phyloP scores from a whole-genome alignment of 2,888 invertebrate genomes.

The Limnephilus auricula region DNA sequence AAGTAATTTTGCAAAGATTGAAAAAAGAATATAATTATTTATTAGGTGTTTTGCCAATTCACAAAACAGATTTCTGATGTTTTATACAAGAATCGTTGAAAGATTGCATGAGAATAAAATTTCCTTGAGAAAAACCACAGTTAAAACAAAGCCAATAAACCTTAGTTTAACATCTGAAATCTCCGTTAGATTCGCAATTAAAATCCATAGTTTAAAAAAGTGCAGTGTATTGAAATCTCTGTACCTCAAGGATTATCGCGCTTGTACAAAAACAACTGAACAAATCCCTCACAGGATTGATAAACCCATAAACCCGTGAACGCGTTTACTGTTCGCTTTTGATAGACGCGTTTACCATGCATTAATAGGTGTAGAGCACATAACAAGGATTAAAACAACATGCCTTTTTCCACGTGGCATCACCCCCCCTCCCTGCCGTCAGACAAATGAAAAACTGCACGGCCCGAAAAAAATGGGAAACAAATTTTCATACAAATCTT shows the following conservation, averaged over 20 bases:
- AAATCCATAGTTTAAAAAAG: no score
- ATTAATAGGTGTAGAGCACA: background rate
- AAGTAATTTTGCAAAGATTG: no score
- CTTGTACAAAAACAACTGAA: background rate
- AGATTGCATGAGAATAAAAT: no score
- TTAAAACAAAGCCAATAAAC: no score
- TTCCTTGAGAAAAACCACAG: no score
- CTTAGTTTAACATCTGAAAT: no score
- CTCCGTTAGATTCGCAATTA: no score
- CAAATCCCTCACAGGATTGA: background rate
- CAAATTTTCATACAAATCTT: conserved; percentile 6
- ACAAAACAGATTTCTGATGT: no score
- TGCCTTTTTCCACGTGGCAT: background rate
- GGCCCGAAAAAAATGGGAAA: background rate
- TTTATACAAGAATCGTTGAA: no score
- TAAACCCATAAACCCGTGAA: background rate
- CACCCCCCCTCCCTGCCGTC: background rate
- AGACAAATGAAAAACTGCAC: conserved; percentile 11
- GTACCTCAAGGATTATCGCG: background rate
- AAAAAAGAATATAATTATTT: no score
- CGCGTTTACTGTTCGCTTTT: background rate
- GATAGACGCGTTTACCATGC: background rate
- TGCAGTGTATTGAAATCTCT: no score
- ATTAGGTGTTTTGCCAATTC: no score
- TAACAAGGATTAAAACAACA: background rate